Base-by-base conservation (phyloP, 2,888 invertebrate species). In the Conistra vaccinii region DNA sequence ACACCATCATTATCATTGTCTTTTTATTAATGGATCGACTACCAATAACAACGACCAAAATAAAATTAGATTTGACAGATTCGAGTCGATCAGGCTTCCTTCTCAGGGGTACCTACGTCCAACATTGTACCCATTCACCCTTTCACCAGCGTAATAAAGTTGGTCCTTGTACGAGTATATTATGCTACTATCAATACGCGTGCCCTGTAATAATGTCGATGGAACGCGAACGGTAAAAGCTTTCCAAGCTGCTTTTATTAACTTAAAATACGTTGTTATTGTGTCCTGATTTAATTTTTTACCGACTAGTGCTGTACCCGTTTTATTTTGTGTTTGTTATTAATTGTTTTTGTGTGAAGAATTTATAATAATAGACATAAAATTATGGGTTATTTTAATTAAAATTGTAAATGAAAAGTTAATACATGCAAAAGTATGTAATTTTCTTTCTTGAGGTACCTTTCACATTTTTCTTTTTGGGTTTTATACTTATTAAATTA, bases 201-300 rank as follows among this genome's bases (percentile, higher is more conserved):
- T 60, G 60, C 60, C 68, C 51, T 81, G 51, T 81, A 65, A 66
- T 66, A 60, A 81, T 55, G 63, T 3, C n/a, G n/a, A 10, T 45
- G 57, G 51, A 63, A 45, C 29, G 26, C 51, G 51, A 63, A 45
- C 29, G 26, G 35, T 69, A 81, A 80, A 71, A 77, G 81, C 63
- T 77, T 71, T 60, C n/a, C 14, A 42, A 26, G 5, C 12, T 17
- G 35, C 62, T 60, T 48, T 76, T 55, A 80, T 68, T 35, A 70
- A 76, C 14, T 68, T 39, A 62, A 70, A 45, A n/a, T 7, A 14
- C 2, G 35, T 57, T 69, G 4, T 61, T 69, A 20, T 65, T 74
- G 4, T 23, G n/a, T 26, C 58, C 23, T 1, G 7, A 7, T 32
- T 39, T 45, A 14, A 3, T 26, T 45, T 32, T 65, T 35, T 48